These are phyloP conservation scores for Rhegmatorhina hoffmannsi DNA, from an alignment of 2,113 vertebrate genomes.

Conservation along the genomic window DNA sequence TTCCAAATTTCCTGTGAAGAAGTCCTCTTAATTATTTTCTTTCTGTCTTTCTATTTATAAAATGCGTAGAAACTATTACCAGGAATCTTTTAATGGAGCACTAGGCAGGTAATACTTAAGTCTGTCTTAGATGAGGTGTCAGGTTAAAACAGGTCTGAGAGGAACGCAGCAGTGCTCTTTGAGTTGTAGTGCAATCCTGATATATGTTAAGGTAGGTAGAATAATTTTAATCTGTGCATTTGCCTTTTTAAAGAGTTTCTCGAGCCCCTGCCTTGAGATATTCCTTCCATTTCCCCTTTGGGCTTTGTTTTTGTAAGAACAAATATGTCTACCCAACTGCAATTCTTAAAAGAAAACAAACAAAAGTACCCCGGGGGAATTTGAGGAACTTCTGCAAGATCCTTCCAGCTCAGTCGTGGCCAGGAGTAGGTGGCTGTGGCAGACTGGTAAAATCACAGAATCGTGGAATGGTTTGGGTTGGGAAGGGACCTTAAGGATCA, in stretches of 20 bases:
- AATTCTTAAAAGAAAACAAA: background rate
- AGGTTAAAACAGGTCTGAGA: background rate
- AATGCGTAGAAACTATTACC: background rate
- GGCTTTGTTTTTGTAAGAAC: background rate
- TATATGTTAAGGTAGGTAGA: background rate
- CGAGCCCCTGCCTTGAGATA: background rate
- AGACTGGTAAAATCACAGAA: background rate
- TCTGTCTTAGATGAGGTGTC: background rate
- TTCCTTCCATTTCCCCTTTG: background rate
- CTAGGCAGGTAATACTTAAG: background rate
- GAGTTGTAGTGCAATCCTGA: fast-evolving
- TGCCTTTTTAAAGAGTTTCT: background rate
- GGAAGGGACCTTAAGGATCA: background rate
- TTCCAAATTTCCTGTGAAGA: background rate
- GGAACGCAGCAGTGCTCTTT: background rate
- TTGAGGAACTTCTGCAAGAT: background rate
- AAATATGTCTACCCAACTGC: background rate
- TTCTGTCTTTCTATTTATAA: background rate
- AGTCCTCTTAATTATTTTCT: background rate
- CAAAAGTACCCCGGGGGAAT: background rate
- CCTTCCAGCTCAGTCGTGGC: background rate
- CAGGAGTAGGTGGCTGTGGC: background rate
- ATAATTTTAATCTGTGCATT: background rate
- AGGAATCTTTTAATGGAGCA: background rate
- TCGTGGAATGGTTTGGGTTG: background rate